phyloP scores from a whole-genome alignment of 2,888 invertebrate species.

The Aleiodes alternator region DNA sequence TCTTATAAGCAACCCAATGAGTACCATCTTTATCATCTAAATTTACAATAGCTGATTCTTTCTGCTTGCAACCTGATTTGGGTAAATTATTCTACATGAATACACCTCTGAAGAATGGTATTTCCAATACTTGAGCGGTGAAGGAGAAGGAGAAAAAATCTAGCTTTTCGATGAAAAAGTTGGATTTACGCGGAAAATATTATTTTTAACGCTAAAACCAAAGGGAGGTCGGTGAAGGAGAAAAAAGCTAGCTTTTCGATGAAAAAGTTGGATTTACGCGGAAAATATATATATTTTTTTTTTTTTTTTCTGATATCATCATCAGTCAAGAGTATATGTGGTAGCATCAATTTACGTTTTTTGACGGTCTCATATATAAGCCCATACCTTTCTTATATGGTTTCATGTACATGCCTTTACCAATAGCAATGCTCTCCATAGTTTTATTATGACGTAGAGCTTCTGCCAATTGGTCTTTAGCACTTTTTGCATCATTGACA shows the following conservation, averaged over 20 bases:
- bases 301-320: slow-evolving; percentile 58
- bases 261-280: too few species aligned
- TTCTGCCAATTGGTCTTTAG: slow-evolving; percentile 61
- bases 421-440: too few species aligned
- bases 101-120: slow-evolving; percentile 68
- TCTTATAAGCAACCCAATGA: slow-evolving; percentile 69
- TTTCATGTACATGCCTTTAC: slow-evolving; percentile 61
- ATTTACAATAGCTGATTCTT: slow-evolving; percentile 33
- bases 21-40: slow-evolving; percentile 40
- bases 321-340: slow-evolving; percentile 57
- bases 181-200: too few species aligned
- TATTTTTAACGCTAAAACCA: too few species aligned
- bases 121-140: too few species aligned
- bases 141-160: too few species aligned
- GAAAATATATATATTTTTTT: slow-evolving; percentile 61
- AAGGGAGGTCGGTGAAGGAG: too few species aligned
- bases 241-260: too few species aligned
- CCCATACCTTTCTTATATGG: slow-evolving; percentile 56
- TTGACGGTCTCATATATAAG: slow-evolving; percentile 39
- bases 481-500: background rate
- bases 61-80: slow-evolving; percentile 21
- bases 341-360: slow-evolving; percentile 50
- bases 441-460: slow-evolving; percentile 55
- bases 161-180: too few species aligned
- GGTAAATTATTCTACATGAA: slow-evolving; percentile 53